These are phyloP conservation scores for Aeoliscus strigatus DNA, from an alignment of 2,797 vertebrate species.

Conservation along the genomic window DNA sequence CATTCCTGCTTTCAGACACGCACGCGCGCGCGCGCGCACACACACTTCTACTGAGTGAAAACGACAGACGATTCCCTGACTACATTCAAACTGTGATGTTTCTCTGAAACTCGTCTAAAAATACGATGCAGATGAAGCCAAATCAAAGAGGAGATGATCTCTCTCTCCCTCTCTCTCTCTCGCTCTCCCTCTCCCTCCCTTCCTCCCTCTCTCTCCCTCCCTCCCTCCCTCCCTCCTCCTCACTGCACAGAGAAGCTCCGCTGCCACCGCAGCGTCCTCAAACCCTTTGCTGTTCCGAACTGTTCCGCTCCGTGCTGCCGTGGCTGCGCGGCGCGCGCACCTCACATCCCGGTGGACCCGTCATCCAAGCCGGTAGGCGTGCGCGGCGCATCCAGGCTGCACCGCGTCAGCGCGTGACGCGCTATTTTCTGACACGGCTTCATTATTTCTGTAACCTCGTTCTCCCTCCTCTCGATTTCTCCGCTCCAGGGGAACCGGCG, in stretches of 20 bases:
- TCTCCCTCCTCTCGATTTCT: no score
- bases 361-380: conserved; percentile 44
- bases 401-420: conserved; percentile 10
- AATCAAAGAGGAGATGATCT: not conserved
- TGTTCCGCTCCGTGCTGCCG: conserved; percentile 30
- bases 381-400: conserved; percentile 35
- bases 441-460: conserved; percentile 28
- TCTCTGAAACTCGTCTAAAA: conserved; percentile 15
- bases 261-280: conserved; percentile 59
- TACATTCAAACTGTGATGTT: not conserved
- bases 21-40: not conserved
- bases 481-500: conserved; percentile 30
- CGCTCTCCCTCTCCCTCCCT: not conserved
- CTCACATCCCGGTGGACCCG: conserved; percentile 22
- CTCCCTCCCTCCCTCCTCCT: conserved; percentile 39
- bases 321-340: conserved; percentile 31
- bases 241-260: conserved; percentile 53
- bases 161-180: conserved; percentile 6
- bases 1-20: conserved; percentile 34
- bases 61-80: conserved; percentile 2
- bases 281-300: no score
- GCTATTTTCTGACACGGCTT: conserved; percentile 32
- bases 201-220: conserved; percentile 2
- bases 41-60: not conserved
- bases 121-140: conserved; percentile 17